These are phyloP conservation scores for Urosaurus nigricauda DNA, from an alignment of 2,797 vertebrate genomes.

Conservation along the genomic window DNA sequence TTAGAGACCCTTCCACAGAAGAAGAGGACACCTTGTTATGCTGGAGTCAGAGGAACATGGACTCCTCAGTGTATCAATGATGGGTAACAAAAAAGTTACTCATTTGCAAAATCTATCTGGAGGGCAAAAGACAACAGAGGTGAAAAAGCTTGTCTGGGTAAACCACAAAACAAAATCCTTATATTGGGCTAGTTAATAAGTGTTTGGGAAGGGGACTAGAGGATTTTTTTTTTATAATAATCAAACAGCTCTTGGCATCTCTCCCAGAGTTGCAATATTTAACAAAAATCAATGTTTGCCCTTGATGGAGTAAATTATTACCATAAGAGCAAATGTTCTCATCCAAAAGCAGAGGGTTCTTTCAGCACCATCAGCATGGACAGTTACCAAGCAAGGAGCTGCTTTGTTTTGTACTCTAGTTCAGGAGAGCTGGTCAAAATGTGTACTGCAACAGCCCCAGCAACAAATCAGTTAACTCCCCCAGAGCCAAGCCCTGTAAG, in stretches of 20 bases:
- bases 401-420: too few relatives aligned
- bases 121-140: not conserved
- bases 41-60: not conserved
- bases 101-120: not conserved
- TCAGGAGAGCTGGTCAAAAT: not conserved
- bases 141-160: not conserved
- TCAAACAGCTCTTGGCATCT: not conserved
- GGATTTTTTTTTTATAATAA: not conserved
- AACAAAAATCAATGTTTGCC: not conserved
- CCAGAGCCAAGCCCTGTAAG: not conserved
- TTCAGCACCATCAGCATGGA: constrained; percentile 73
- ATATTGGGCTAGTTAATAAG: not conserved
- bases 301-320: not conserved
- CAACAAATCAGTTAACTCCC: not conserved
- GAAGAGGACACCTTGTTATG: not conserved
- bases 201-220: not conserved
- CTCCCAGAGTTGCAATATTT: not conserved
- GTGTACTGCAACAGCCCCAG: not conserved
- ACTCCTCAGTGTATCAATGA: not conserved
- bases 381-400: constrained; percentile 56
- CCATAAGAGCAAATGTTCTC: not conserved
- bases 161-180: not conserved
- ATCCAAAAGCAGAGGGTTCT: not conserved
- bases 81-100: constrained; percentile 12
- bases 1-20: not conserved